Conservation (phyloP, 2,888 invertebrate species). For the Ceramica pisi region DNA sequence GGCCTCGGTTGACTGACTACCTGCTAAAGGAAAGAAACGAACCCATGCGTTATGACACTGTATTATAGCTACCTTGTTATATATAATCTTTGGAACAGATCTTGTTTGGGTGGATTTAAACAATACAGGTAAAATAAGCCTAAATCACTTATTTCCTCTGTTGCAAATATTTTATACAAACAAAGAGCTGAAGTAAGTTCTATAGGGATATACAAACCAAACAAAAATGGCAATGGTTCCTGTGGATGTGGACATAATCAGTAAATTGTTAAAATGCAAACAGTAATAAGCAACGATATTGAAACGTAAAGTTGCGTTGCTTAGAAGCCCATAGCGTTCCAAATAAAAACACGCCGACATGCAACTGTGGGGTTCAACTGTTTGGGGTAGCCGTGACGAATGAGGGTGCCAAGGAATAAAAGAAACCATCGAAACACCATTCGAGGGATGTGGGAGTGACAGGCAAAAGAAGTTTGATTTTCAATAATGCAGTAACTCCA, state of each 20-base stretch:
- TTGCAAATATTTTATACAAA: constrained; percentile 33
- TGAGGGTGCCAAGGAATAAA: constrained; percentile 86
- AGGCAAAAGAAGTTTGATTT: constrained; percentile 52
- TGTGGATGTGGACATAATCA: constrained; percentile 33
- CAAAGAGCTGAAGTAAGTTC: constrained; percentile 13
- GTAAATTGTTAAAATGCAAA: constrained; percentile 27
- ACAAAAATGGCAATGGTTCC: constrained; percentile 20
- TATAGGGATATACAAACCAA: constrained; percentile 17
- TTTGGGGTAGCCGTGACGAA: constrained; percentile 83
- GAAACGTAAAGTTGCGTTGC: constrained; percentile 56
- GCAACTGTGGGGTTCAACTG: constrained; percentile 76
- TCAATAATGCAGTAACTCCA: constrained; percentile 56
- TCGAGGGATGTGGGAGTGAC: constrained; percentile 72
- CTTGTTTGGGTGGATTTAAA: constrained; percentile 47
- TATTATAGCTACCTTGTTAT: constrained; percentile 38
- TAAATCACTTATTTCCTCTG: constrained; percentile 16
- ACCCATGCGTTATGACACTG: constrained; percentile 67
- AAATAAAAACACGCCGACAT: constrained; percentile 72
- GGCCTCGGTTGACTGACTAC: constrained; percentile 83
- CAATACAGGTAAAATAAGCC: constrained; percentile 34
- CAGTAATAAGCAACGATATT: constrained; percentile 36
- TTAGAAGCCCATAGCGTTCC: constrained; percentile 62
- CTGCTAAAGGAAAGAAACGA: constrained; percentile 81
- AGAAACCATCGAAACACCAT: constrained; percentile 83
- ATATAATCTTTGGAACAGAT: constrained; percentile 54